Evolutionary conservation across 2,888 invertebrate species (phyloP).

Genomic region (Lamellibrachia columna): DNA sequence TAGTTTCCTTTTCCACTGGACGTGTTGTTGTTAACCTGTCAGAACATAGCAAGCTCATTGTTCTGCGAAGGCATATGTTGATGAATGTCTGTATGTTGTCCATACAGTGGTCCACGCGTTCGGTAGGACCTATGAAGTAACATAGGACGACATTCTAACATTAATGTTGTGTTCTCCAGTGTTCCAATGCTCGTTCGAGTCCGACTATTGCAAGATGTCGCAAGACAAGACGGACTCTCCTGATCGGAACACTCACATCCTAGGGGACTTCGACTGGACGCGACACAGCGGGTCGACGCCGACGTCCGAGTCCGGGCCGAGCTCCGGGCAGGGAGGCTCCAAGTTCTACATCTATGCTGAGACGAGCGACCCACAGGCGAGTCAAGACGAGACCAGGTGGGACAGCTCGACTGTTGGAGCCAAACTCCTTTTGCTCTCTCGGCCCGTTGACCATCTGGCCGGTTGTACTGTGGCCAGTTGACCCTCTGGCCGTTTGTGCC

Average conservation of each 20-base stretch:
- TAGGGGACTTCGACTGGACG: conserved; percentile 13
- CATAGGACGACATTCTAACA: neutral
- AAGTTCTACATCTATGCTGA: conserved; percentile 19
- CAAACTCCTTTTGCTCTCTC: no score
- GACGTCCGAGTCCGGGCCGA: neutral
- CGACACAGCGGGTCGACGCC: neutral
- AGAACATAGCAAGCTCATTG: no score
- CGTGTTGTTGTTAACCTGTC: no score
- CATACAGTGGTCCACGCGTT: neutral
- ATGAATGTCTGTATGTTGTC: neutral
- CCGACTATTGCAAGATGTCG: neutral
- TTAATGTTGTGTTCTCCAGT: neutral
- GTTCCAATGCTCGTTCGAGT: neutral
- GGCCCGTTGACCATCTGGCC: no score
- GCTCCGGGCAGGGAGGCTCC: neutral
- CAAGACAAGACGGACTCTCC: conserved; percentile 18
- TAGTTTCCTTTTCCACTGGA: no score
- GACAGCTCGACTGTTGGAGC: neutral
- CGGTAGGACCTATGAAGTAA: neutral
- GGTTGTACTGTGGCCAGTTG: no score
- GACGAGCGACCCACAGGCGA: conserved; percentile 20
- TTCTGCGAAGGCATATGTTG: neutral
- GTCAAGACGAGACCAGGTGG: neutral
- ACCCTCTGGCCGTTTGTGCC: no score
- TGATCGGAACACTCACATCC: neutral